Percentiles rank a stretch among this genome's conserved stretches.
Conservation (phyloP, 2,113 vertebrate genomes). For the Stictonetta naevosa region DNA sequence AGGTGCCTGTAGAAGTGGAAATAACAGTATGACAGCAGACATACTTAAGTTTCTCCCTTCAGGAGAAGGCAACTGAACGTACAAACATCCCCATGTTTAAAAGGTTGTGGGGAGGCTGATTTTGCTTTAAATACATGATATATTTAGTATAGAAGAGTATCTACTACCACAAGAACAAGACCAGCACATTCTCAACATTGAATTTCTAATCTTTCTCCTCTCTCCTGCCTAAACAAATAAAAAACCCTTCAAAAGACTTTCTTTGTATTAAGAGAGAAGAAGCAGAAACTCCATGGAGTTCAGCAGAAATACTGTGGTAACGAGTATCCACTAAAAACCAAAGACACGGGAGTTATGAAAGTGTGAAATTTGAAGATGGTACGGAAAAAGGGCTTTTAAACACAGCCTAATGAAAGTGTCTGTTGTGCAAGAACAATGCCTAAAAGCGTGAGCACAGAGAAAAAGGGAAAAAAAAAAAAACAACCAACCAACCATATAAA, state of each 20-base stretch:
- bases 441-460: not conserved
- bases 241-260: not conserved
- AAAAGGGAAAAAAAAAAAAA: not conserved
- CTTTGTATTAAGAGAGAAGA: not conserved
- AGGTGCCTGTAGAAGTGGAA: not conserved
- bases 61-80: not conserved
- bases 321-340: not conserved
- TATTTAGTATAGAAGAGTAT: not conserved
- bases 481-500: rapidly evolving
- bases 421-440: rapidly evolving
- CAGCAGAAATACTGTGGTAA: not conserved
- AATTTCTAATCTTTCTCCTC: not conserved
- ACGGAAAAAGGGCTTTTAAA: not conserved
- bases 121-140: not conserved
- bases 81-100: no score
- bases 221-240: not conserved
- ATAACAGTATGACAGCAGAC: not conserved
- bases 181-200: not conserved
- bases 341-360: not conserved
- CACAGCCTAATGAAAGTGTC: not conserved
- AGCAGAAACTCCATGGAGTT: not conserved
- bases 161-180: not conserved
- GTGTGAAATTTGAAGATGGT: not conserved
- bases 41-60: not conserved
- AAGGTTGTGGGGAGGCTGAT: not conserved